These are phyloP conservation scores for Alloplasta piceator DNA, from an alignment of 2,888 invertebrate species.

Conservation along the genomic window DNA sequence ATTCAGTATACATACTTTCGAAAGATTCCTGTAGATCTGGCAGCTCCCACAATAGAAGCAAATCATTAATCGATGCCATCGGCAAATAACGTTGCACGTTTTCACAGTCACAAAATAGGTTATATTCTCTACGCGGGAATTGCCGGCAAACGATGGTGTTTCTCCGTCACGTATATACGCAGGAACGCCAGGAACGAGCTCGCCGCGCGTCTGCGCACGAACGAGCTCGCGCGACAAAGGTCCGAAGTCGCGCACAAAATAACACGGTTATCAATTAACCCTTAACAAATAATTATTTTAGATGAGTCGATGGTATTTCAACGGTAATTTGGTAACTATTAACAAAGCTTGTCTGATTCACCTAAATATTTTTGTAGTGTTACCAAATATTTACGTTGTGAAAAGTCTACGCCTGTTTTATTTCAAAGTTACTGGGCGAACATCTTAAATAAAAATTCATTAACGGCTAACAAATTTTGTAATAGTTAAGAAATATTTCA, in stretches of 20 bases:
- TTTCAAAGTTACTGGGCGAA: neutral
- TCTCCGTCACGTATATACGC: too few species aligned
- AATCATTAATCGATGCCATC: neutral
- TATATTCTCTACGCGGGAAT: too few species aligned
- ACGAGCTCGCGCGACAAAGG: neutral
- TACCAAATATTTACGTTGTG: neutral
- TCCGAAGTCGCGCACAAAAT: neutral
- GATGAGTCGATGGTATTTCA: neutral
- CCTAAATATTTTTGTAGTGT: neutral
- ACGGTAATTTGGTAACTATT: too few species aligned
- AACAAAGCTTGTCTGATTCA: neutral
- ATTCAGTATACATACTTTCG: neutral
- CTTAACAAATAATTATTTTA: neutral
- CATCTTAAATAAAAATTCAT: neutral
- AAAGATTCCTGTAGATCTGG: neutral
- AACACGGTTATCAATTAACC: slow-evolving; percentile 6
- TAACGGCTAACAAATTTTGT: neutral
- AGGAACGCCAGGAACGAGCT: too few species aligned
- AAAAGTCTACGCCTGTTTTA: too few species aligned
- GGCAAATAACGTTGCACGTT: neutral
- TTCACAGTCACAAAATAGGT: neutral
- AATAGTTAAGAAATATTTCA: neutral
- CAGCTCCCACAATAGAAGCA: neutral
- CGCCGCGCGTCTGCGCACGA: neutral
- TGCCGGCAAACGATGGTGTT: too few species aligned